Percentiles rank a stretch among this genome's conserved stretches.
phyloP scores from a whole-genome alignment of 2,888 invertebrate species.

The Oegoconia quadripuncta region DNA sequence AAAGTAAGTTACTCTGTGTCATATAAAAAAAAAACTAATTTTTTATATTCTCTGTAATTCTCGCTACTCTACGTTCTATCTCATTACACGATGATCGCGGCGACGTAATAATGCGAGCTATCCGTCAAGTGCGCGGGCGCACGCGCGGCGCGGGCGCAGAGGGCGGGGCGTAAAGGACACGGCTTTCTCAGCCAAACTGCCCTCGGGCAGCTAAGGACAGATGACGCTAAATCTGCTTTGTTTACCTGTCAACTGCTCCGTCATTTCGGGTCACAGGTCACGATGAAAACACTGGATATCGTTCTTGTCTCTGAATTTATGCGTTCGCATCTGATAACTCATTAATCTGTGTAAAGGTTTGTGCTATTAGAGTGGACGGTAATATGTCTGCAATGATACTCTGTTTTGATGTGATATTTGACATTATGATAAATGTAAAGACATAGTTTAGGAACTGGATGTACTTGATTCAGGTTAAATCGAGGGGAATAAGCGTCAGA shows the following conservation, averaged over 20 bases:
- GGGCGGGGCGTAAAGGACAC: constrained; percentile 51
- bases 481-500: too few species aligned
- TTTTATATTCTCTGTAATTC: neutral
- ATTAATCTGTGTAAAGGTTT: neutral
- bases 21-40: neutral
- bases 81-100: constrained; percentile 57
- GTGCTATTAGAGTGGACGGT: neutral
- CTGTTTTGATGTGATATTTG: neutral
- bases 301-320: neutral
- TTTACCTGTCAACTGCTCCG: constrained; percentile 36
- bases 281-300: constrained; percentile 8
- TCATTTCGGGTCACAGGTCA: constrained; percentile 29
- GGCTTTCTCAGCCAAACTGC: constrained; percentile 52
- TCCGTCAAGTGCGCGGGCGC: constrained; percentile 54
- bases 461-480: too few species aligned
- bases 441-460: too few species aligned
- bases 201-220: constrained; percentile 28
- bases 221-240: constrained; percentile 39
- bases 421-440: too few species aligned
- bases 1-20: neutral
- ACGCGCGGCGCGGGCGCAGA: constrained; percentile 15
- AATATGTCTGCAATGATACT: neutral
- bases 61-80: constrained; percentile 29
- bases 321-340: neutral
- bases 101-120: constrained; percentile 60